Conservation (phyloP, 2,797 vertebrate genomes). For the Anabas testudineus region DNA sequence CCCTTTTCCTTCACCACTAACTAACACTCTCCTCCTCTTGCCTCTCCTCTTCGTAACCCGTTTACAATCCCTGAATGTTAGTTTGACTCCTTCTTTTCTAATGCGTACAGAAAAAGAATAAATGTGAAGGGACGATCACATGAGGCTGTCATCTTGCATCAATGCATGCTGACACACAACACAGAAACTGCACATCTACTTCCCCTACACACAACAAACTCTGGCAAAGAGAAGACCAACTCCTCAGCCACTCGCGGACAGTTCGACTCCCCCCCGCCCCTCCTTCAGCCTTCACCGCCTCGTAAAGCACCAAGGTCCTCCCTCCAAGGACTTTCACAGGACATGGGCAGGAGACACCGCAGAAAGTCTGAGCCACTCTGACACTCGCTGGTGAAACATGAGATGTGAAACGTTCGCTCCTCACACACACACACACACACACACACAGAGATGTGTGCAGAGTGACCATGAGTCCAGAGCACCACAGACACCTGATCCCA, state of each 20-base stretch:
- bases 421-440: background rate
- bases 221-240: slow-evolving; percentile 38
- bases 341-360: background rate
- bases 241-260: slow-evolving; percentile 41
- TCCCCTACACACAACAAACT: slow-evolving; percentile 15
- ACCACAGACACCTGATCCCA: background rate
- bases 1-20: slow-evolving; percentile 15
- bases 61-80: background rate
- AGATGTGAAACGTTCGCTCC: background rate
- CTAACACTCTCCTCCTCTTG: background rate
- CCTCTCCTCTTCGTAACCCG: background rate
- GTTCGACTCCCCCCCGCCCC: slow-evolving; percentile 21
- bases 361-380: background rate
- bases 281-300: slow-evolving; percentile 33
- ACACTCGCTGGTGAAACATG: background rate
- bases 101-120: background rate
- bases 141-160: slow-evolving; percentile 1
- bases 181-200: background rate
- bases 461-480: background rate
- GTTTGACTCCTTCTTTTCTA: background rate
- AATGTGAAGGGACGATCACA: background rate
- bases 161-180: slow-evolving; percentile 6
- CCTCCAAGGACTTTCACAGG: background rate
- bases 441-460: background rate
- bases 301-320: slow-evolving; percentile 62